A percentile compares a stretch with the other conserved stretches of the same genome.
phyloP scores from a whole-genome alignment of 2,113 vertebrate genomes.

The Atractosteus spatula region DNA sequence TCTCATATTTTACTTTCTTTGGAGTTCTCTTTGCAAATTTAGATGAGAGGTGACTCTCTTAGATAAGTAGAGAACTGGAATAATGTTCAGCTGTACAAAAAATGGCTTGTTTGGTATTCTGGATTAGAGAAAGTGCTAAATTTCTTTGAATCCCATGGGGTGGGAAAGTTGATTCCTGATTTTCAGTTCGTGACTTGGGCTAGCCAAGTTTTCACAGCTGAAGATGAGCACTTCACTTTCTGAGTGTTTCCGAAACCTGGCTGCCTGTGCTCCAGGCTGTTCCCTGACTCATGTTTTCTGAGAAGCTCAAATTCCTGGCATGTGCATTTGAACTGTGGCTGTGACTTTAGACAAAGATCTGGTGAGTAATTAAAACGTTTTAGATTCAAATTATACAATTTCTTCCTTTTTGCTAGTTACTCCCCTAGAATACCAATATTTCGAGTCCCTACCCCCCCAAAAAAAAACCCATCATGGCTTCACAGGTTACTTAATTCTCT shows the following conservation, averaged over 20 bases:
- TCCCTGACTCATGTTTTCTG: conserved; percentile 2
- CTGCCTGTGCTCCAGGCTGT: conserved; percentile 5
- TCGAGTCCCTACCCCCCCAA: not conserved
- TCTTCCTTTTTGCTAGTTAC: not conserved
- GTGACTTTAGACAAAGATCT: not conserved
- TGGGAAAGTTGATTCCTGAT: too few relatives aligned
- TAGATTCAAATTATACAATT: not conserved
- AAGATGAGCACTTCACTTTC: conserved; percentile 3
- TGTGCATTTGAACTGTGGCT: too few relatives aligned
- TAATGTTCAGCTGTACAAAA: too few relatives aligned
- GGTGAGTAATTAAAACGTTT: not conserved
- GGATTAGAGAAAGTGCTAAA: too few relatives aligned
- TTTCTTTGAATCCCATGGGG: too few relatives aligned
- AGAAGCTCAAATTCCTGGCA: not conserved
- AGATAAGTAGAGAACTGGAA: too few relatives aligned
- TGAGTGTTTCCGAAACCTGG: conserved; percentile 5
- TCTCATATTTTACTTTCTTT: too few relatives aligned
- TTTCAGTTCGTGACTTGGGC: too few relatives aligned
- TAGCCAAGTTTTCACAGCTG: conserved; percentile 18
- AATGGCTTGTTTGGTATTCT: too few relatives aligned
- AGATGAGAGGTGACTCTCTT: too few relatives aligned
- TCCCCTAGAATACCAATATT: not conserved
- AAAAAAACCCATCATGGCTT: not conserved
- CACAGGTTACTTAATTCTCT: not conserved
- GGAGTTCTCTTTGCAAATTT: too few relatives aligned